Base-by-base conservation (phyloP, 2,888 invertebrate genomes). In the Synergus laeviventris region DNA sequence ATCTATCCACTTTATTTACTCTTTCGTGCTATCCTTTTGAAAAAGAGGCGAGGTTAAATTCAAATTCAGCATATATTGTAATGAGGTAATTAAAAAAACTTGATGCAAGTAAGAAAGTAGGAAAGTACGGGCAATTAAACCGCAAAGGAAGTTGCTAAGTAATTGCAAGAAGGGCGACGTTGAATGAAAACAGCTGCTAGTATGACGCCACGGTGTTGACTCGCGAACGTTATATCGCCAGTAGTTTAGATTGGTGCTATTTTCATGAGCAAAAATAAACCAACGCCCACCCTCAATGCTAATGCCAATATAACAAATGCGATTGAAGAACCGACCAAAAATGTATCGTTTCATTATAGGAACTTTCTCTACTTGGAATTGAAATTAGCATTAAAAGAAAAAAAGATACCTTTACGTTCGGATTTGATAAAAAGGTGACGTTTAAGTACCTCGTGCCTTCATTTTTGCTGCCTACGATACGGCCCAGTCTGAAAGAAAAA, bases 101-200 rank as follows among this genome's bases (percentile, higher is more conserved):
- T 45, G 16, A 5, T 49, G 4, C 49, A 54, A 70, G 31, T 54
- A 70, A 70, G 24, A 45, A 66, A 66, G 45, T 16, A 66, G 38
- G 45, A 70, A 70, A 70, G 70, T 36, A 36, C 36, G 49, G 49
- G 36, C n/a, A 70, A 70, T 70, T 70, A 70, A 70, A n/a, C 70
- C 77, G 70, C 78, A 83, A 84, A 89, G 89, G 88, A 89, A 89
- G 89, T 88, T 80, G 83, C 84, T 83, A 87, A 87, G 86, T 86
- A 84, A 84, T 77, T 77, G 80, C 78, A 85, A 87, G 87, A 87
- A 87, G 86, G 86, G 87, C 85, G 85, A 87, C 85, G 85, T 83
- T 89, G 87, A 88, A 90, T 90, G 89, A 86, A 90, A 90, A 90
- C 90, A 90, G 90, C 90, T 90, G 90, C 88, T 85, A 74, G 81